Evolutionary conservation across 2,797 vertebrate species (phyloP).

Genomic region (Parambassis ranga): DNA sequence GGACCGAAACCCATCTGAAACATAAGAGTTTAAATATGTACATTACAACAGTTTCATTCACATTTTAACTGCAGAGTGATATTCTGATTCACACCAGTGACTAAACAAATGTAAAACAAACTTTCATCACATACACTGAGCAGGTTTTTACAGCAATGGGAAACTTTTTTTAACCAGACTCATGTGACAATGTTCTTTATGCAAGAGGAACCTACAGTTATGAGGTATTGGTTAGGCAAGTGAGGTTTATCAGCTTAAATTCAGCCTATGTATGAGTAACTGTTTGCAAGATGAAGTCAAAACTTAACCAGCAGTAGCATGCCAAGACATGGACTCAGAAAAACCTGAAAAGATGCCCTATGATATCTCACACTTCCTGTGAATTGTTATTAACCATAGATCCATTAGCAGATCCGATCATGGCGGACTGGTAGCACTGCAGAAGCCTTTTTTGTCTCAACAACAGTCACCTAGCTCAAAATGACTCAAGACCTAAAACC

Average conservation of each 20-base stretch:
- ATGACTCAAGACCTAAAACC: too few relatives aligned
- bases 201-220: constrained; percentile 52
- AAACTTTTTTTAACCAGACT: constrained; percentile 11
- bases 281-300: neutral
- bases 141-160: too few relatives aligned
- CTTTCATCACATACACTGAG: too few relatives aligned
- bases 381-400: neutral
- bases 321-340: too few relatives aligned
- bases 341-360: neutral
- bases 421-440: too few relatives aligned
- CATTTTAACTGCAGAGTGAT: neutral
- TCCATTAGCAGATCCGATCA: too few relatives aligned
- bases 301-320: too few relatives aligned
- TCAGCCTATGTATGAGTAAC: neutral
- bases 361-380: neutral
- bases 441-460: too few relatives aligned
- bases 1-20: too few relatives aligned
- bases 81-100: neutral
- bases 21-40: too few relatives aligned
- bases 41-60: neutral
- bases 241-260: neutral
- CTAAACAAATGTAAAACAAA: neutral
- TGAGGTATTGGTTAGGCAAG: constrained; percentile 38
- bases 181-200: constrained; percentile 8
- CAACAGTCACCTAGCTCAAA: too few relatives aligned